Percentiles rank a stretch among this genome's conserved stretches.
phyloP scores from a whole-genome alignment of 2,113 vertebrate species.

The Amblyopsis rosae region DNA sequence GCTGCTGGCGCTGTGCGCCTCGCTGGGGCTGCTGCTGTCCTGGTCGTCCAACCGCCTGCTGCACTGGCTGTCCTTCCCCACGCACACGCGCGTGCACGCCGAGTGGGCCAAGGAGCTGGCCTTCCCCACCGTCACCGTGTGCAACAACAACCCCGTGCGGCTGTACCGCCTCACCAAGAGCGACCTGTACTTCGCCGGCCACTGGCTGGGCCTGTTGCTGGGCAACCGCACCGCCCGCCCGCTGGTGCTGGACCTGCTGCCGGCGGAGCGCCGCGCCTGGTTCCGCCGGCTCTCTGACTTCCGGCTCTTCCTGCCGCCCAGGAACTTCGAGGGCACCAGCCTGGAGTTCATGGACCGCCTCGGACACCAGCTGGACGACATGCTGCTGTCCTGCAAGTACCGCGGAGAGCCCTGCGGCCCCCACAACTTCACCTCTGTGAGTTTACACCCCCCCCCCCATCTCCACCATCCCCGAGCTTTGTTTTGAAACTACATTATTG shows the following conservation, averaged over 20 bases:
- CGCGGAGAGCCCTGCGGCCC: constrained; percentile 91
- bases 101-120: constrained; percentile 93
- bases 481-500: not conserved
- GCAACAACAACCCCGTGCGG: constrained; percentile 97
- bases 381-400: constrained; percentile 97
- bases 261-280: constrained; percentile 89
- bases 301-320: constrained; percentile 91
- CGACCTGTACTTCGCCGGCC: constrained; percentile 93
- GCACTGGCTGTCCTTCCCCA: constrained; percentile 94
- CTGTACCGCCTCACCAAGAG: constrained; percentile 95
- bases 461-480: not conserved
- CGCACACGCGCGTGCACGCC: constrained; percentile 89
- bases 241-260: constrained; percentile 87
- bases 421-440: constrained; percentile 98
- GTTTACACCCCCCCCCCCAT: constrained; percentile 57
- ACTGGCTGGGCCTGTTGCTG: constrained; percentile 92
- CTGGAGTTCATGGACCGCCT: constrained; percentile 95
- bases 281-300: constrained; percentile 96
- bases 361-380: constrained; percentile 96
- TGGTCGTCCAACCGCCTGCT: constrained; percentile 95
- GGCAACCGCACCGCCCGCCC: constrained; percentile 91
- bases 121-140: constrained; percentile 94
- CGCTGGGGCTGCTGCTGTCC: constrained; percentile 89
- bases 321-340: constrained; percentile 95
- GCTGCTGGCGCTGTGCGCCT: constrained; percentile 90